These are phyloP conservation scores for Cotesia glomerata DNA, from an alignment of 1,140 invertebrate genomes.

Conservation along the genomic window DNA sequence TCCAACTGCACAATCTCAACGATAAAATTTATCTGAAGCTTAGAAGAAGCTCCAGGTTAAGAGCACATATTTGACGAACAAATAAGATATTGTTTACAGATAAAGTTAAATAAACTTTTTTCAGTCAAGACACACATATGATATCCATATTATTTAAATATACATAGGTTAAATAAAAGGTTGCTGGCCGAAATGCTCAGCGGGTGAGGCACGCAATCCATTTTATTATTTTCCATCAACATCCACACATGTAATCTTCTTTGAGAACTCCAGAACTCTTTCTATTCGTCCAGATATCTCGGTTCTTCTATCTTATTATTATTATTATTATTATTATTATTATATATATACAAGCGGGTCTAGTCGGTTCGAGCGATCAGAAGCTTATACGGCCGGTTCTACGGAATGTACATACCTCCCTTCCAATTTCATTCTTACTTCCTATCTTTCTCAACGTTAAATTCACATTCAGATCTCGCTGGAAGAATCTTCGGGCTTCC, in stretches of 20 bases:
- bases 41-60: too few relatives aligned
- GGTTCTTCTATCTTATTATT: background rate
- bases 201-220: background rate
- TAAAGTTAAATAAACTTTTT: too few relatives aligned
- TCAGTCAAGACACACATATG: too few relatives aligned
- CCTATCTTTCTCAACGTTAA: conserved; percentile 6
- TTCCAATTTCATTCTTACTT: conserved; percentile 27
- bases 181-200: background rate
- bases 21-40: too few relatives aligned
- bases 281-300: background rate
- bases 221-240: background rate
- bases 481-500: conserved; percentile 16
- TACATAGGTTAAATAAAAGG: background rate
- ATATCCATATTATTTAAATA: too few relatives aligned
- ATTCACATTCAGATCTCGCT: background rate
- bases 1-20: too few relatives aligned
- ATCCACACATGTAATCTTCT: background rate
- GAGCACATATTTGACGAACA: too few relatives aligned
- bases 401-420: conserved; percentile 34
- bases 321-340: too few relatives aligned
- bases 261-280: background rate
- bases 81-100: too few relatives aligned
- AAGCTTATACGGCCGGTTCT: conserved; percentile 28
- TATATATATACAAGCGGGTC: background rate
- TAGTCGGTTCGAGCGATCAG: conserved; percentile 24